phyloP scores from a whole-genome alignment of 2,113 vertebrate genomes.

The Acanthisitta chloris region DNA sequence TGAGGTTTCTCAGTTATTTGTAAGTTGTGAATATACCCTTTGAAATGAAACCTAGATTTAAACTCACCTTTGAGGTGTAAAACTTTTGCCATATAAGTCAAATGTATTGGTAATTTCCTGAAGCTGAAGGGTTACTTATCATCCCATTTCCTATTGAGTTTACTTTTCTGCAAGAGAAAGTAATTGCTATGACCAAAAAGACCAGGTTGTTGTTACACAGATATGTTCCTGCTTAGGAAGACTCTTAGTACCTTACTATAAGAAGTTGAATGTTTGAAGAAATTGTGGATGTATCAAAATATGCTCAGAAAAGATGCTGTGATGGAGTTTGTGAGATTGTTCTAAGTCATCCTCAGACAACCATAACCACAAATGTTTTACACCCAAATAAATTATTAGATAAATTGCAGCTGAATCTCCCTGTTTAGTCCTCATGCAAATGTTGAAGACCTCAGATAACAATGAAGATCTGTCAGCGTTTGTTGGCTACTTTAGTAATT shows the following conservation, averaged over 20 bases:
- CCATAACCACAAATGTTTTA: background rate
- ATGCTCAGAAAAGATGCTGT: background rate
- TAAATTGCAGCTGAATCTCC: background rate
- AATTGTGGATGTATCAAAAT: background rate
- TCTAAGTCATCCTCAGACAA: background rate
- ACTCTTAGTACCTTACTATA: background rate
- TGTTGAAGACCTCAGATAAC: background rate
- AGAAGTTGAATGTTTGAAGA: background rate
- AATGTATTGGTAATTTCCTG: background rate
- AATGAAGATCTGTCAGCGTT: background rate
- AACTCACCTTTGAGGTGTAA: background rate
- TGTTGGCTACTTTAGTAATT: background rate
- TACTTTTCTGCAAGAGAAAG: background rate
- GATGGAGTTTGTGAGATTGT: background rate
- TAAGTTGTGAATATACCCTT: background rate
- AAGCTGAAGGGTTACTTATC: background rate
- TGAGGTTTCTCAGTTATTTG: background rate
- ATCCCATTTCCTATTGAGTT: background rate
- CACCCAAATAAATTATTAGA: background rate
- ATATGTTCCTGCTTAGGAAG: background rate
- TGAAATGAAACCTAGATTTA: background rate
- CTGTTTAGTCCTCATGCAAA: background rate
- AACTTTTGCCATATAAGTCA: background rate
- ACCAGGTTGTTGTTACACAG: background rate
- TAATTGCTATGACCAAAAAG: background rate